phyloP scores from a whole-genome alignment of 2,888 invertebrate species.

The Drosophila prostipennis region DNA sequence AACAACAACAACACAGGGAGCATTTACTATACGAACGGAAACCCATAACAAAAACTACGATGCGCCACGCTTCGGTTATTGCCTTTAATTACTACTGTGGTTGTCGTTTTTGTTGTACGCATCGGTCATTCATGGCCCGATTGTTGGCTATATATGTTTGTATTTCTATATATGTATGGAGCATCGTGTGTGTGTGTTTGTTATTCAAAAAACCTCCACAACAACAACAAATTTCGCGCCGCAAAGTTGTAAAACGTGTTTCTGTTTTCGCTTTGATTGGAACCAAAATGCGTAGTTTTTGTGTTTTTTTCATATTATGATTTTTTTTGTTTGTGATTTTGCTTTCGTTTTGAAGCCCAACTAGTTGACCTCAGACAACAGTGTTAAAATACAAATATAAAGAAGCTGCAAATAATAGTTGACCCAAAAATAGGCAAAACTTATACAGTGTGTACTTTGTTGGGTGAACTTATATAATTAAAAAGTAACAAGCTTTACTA shows the following conservation, averaged over 20 bases:
- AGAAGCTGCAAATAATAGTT: constrained; percentile 22
- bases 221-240: constrained; percentile 67
- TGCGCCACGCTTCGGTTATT: constrained; percentile 77
- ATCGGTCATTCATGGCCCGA: constrained; percentile 73
- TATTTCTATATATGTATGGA: neutral
- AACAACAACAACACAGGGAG: constrained; percentile 26
- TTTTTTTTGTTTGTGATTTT: constrained; percentile 44
- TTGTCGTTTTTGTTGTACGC: constrained; percentile 50
- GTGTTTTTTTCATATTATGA: constrained; percentile 28
- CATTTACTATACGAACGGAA: constrained; percentile 61
- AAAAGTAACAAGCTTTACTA: too few relatives aligned
- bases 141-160: constrained; percentile 16
- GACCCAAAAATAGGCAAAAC: constrained; percentile 29
- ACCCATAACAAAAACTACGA: constrained; percentile 60
- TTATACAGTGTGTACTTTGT: neutral
- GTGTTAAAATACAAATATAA: constrained; percentile 26
- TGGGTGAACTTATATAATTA: neutral
- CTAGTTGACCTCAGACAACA: constrained; percentile 72
- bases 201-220: constrained; percentile 62
- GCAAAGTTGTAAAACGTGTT: constrained; percentile 76
- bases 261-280: constrained; percentile 54
- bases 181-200: constrained; percentile 31
- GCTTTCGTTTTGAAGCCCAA: constrained; percentile 57
- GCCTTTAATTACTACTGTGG: constrained; percentile 73
- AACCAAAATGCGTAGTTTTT: constrained; percentile 70